These are phyloP conservation scores for Acanthosepion esculentum DNA, from an alignment of 2,888 invertebrate species.

Conservation along the genomic window DNA sequence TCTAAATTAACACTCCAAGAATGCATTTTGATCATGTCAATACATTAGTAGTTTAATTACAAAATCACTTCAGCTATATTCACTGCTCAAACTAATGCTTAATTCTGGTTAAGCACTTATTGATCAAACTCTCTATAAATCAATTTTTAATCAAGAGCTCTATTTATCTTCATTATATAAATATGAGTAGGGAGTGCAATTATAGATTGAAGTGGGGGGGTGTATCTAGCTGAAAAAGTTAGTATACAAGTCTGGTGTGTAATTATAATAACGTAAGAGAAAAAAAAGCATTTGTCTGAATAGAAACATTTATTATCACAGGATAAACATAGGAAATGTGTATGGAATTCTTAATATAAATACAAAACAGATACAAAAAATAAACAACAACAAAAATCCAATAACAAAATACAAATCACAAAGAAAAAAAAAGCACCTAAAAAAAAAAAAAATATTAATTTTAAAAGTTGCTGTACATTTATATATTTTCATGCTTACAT, in stretches of 20 bases:
- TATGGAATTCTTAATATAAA: not conserved
- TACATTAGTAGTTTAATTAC: too few species aligned
- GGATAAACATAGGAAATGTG: constrained; percentile 10
- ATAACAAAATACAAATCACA: constrained; percentile 1
- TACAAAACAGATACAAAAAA: not conserved
- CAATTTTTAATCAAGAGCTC: not conserved
- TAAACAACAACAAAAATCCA: constrained; percentile 21
- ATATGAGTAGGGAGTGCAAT: not conserved
- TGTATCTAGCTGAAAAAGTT: not conserved
- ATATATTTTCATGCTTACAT: not conserved
- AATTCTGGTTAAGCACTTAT: not conserved
- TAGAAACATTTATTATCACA: constrained; percentile 34
- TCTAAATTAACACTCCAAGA: too few species aligned
- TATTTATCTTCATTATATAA: not conserved
- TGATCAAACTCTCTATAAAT: not conserved
- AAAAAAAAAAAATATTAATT: not conserved
- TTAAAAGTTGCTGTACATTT: not conserved
- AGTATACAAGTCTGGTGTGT: not conserved
- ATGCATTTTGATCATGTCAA: too few species aligned
- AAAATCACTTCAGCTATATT: not conserved
- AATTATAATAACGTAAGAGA: not conserved
- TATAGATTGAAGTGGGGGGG: not conserved
- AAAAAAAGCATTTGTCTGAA: not conserved
- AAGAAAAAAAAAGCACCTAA: not conserved
- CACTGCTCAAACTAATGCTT: not conserved